These are phyloP conservation scores for Dendrolimus houi DNA, from an alignment of 2,888 invertebrate genomes.

Conservation along the genomic window DNA sequence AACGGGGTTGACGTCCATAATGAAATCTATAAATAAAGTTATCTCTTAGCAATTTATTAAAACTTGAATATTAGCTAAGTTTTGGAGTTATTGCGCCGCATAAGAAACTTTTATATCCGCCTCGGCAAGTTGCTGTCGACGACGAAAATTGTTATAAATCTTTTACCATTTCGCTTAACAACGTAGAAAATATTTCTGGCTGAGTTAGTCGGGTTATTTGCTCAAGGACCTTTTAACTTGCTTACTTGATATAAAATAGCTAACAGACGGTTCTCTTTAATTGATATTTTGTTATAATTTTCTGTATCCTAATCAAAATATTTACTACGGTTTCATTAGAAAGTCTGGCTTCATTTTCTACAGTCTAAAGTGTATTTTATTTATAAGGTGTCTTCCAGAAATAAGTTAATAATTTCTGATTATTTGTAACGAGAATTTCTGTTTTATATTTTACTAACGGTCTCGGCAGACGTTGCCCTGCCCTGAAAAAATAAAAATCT, in stretches of 20 bases:
- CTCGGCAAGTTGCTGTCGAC: conserved; percentile 36
- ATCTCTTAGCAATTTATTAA: conserved; percentile 42
- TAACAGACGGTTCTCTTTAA: conserved; percentile 19
- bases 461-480: too few relatives aligned
- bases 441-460: too few relatives aligned
- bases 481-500: too few relatives aligned
- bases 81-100: conserved; percentile 41
- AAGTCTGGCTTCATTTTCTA: too few relatives aligned
- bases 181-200: conserved; percentile 31
- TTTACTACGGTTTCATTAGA: too few relatives aligned
- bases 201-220: conserved; percentile 21
- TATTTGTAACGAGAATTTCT: too few relatives aligned
- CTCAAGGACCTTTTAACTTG: conserved; percentile 29
- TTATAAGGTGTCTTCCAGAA: too few relatives aligned
- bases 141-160: conserved; percentile 48
- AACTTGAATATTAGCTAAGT: conserved; percentile 49
- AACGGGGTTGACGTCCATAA: conserved; percentile 20
- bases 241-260: conserved; percentile 27
- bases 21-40: conserved; percentile 40
- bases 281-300: background rate
- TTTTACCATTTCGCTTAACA: conserved; percentile 36
- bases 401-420: too few relatives aligned
- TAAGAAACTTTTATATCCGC: conserved; percentile 37
- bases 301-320: too few relatives aligned
- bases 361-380: too few relatives aligned